Evolutionary conservation across 2,888 invertebrate species (phyloP).

Genomic region (Cloeon dipterum): DNA sequence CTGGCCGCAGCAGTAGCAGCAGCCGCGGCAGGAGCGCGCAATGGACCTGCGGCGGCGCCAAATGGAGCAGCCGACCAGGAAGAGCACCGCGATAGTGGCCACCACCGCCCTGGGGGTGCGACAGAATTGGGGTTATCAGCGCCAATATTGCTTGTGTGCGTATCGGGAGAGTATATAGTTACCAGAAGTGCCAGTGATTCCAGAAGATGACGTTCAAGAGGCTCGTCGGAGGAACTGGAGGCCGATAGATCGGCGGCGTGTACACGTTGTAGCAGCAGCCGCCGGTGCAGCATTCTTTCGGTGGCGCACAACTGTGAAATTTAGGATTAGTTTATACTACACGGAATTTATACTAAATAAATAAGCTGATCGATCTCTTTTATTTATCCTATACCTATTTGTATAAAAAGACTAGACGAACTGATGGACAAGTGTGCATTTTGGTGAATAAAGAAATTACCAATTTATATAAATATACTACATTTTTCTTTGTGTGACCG

Average conservation of each 20-base stretch:
- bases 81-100: conserved; percentile 41
- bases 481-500: too few species aligned
- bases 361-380: too few species aligned
- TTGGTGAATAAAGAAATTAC: too few species aligned
- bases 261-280: conserved; percentile 38
- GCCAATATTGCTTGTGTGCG: too few species aligned
- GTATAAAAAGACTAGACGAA: too few species aligned
- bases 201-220: conserved; percentile 39
- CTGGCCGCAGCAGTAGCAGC: conserved; percentile 12
- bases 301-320: conserved; percentile 32
- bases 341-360: too few species aligned
- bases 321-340: neutral
- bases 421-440: too few species aligned
- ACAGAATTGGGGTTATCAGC: too few species aligned
- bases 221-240: conserved; percentile 11
- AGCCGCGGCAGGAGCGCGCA: conserved; percentile 2
- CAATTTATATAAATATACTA: too few species aligned
- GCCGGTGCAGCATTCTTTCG: conserved; percentile 48
- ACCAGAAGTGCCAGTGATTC: conserved; percentile 45
- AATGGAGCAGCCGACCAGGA: conserved; percentile 41
- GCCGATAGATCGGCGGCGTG: conserved; percentile 19
- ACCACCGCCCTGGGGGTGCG: conserved; percentile 41
- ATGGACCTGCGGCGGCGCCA: conserved; percentile 26
- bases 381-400: too few species aligned
- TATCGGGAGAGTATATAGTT: too few species aligned